Evolutionary conservation across 2,113 vertebrate genomes (phyloP).

Genomic region (Lophura nycthemera): DNA sequence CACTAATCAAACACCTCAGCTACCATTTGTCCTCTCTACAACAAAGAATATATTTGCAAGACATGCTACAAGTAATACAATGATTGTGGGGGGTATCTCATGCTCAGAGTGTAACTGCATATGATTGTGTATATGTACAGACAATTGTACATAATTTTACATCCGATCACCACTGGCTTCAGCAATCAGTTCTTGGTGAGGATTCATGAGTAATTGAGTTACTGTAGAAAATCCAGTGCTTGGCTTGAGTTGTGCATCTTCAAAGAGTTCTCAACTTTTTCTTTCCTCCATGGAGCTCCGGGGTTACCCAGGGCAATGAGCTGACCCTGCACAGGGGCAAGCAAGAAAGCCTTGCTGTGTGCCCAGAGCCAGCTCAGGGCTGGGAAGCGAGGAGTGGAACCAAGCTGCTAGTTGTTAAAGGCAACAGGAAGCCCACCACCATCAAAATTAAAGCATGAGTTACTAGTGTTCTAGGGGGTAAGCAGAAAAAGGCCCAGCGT

Average conservation of each 20-base stretch:
- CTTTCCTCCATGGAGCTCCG: not conserved
- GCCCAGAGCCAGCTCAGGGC: fast-evolving
- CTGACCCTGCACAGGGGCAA: fast-evolving
- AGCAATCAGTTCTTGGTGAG: not conserved
- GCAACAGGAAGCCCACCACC: not conserved
- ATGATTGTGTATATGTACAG: not conserved
- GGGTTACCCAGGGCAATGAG: not conserved
- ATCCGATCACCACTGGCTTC: not conserved
- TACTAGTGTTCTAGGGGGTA: not conserved
- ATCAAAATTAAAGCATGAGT: not conserved
- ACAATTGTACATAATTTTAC: fast-evolving
- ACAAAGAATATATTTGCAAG: not conserved
- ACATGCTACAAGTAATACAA: not conserved
- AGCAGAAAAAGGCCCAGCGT: not conserved
- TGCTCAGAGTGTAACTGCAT: not conserved
- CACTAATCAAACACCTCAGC: not conserved
- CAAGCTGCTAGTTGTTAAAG: not conserved
- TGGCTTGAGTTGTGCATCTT: not conserved
- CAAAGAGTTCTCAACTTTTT: not conserved
- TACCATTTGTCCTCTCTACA: not conserved
- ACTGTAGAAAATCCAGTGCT: not conserved
- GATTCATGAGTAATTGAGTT: not conserved
- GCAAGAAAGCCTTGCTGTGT: not conserved
- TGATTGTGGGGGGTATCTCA: not conserved
- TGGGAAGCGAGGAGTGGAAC: not conserved